Evolutionary conservation across 2,888 invertebrate species (phyloP).

Genomic region (Perithous albicinctus): DNA sequence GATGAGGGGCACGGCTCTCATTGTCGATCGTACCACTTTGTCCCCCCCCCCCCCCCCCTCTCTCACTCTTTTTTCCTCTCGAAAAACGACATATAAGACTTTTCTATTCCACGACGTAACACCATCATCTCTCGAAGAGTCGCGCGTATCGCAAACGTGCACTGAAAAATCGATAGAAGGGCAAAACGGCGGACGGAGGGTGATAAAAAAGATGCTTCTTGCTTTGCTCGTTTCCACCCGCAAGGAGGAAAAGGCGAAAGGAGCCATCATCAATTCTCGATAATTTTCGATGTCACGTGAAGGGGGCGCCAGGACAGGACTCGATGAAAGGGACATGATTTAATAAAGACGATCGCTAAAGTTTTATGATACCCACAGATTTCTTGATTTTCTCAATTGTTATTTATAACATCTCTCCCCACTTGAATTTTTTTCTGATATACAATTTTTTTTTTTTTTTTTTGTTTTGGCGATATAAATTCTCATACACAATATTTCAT

Average conservation of each 20-base stretch:
- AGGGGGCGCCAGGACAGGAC: background rate
- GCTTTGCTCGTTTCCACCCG: background rate
- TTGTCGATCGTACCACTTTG: slow-evolving; percentile 28
- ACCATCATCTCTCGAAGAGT: background rate
- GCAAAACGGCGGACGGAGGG: slow-evolving; percentile 6
- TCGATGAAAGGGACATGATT: slow-evolving; percentile 3
- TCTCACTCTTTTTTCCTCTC: no score
- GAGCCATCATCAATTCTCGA: slow-evolving; percentile 30
- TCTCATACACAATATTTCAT: no score
- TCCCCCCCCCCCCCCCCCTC: background rate
- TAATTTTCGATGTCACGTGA: slow-evolving; percentile 20
- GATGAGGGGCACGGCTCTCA: slow-evolving; percentile 1
- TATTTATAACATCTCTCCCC: no score
- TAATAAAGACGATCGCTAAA: background rate
- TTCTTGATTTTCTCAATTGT: background rate
- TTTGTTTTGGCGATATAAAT: no score
- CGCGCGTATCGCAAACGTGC: no score
- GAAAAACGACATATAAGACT: background rate
- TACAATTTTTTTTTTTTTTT: no score
- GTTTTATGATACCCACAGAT: background rate
- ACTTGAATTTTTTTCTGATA: no score
- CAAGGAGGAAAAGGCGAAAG: background rate
- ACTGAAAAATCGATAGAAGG: slow-evolving; percentile 36
- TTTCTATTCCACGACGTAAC: slow-evolving; percentile 10
- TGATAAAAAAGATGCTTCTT: slow-evolving; percentile 20